Conservation (phyloP, 2,888 invertebrate genomes). For the Panorpa germanica region DNA sequence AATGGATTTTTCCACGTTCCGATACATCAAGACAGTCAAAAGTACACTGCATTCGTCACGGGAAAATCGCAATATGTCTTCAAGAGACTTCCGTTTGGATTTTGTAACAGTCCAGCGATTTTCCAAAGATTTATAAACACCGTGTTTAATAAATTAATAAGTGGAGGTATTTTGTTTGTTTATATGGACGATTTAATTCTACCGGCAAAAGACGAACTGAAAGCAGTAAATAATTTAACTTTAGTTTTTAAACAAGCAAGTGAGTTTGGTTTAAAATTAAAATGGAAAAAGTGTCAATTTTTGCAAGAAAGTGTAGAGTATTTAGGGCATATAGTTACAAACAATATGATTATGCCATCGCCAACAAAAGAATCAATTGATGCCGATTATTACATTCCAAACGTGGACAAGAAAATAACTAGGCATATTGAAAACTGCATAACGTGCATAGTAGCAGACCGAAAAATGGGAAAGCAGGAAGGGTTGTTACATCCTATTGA, state of each 20-base stretch:
- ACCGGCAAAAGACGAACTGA: slow-evolving; percentile 10
- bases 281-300: slow-evolving; percentile 14
- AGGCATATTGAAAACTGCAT: too few species aligned
- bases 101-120: slow-evolving; percentile 15
- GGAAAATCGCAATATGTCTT: slow-evolving; percentile 17
- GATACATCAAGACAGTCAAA: slow-evolving; percentile 12
- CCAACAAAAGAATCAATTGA: too few species aligned
- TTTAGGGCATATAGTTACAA: slow-evolving; percentile 15
- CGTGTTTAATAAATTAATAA: slow-evolving; percentile 9
- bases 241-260: slow-evolving; percentile 9
- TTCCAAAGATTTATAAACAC: slow-evolving; percentile 16
- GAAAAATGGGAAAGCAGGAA: too few species aligned
- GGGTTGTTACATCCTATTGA: too few species aligned
- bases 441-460: too few species aligned
- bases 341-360: too few species aligned
- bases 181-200: slow-evolving; percentile 17
- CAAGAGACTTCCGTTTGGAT: too few species aligned
- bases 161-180: slow-evolving; percentile 10
- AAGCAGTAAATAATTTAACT: slow-evolving; percentile 10
- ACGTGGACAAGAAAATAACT: too few species aligned
- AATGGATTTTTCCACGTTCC: too few species aligned
- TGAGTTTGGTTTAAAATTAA: slow-evolving; percentile 11
- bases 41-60: slow-evolving; percentile 18
- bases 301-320: slow-evolving; percentile 13
- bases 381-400: too few species aligned